Conservation (phyloP, 2,113 vertebrate species). For the Pelmatolapia mariae region DNA sequence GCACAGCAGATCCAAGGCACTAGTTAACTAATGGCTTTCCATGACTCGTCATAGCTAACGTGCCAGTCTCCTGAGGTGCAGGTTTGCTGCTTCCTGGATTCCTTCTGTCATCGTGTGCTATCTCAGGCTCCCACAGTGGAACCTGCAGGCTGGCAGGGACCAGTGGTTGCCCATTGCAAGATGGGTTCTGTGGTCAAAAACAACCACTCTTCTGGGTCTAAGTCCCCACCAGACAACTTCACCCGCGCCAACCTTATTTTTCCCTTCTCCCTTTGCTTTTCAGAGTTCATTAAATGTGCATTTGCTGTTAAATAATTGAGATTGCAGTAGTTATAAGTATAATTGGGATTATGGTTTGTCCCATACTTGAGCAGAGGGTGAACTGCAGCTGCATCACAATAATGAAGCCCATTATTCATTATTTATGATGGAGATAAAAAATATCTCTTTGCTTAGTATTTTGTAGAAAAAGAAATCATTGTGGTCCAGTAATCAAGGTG, state of each 20-base stretch:
- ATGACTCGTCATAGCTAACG: rapidly evolving
- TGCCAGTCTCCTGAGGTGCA: not conserved
- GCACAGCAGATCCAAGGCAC: not conserved
- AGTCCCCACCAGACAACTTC: not conserved
- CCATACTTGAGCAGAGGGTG: not conserved
- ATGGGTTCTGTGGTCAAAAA: rapidly evolving
- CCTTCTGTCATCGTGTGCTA: rapidly evolving
- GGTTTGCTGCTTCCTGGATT: not conserved
- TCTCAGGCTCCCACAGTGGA: not conserved
- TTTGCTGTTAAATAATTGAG: not conserved
- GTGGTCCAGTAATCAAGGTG: not conserved
- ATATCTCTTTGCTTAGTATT: not conserved
- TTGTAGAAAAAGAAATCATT: not conserved
- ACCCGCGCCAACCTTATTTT: not conserved
- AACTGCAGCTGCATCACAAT: not conserved
- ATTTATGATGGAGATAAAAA: not conserved
- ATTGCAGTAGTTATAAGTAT: not conserved
- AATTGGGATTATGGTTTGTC: not conserved
- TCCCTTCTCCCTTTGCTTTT: not conserved
- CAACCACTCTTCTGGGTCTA: not conserved
- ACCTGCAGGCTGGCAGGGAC: not conserved
- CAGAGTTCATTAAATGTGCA: not conserved
- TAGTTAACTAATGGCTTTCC: not conserved
- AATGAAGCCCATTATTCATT: not conserved
- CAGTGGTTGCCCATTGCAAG: not conserved